phyloP scores from a whole-genome alignment of 2,113 vertebrate species.

The Psammodynastes pulverulentus region DNA sequence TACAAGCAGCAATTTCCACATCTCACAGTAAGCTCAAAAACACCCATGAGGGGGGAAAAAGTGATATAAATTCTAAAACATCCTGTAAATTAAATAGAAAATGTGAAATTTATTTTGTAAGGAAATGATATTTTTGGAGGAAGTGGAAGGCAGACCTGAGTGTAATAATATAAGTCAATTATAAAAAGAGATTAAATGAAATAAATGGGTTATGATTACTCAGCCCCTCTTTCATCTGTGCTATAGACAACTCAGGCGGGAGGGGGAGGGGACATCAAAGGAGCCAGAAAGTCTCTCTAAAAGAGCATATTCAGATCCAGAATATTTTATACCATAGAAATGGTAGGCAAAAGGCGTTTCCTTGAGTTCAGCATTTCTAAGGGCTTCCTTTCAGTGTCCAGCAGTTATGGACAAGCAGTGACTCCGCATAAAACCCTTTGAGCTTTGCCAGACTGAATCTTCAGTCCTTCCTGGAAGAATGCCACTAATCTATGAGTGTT shows the following conservation, averaged over 20 bases:
- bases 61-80: background rate
- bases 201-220: background rate
- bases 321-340: background rate
- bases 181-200: background rate
- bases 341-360: background rate
- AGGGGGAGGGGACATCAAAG: background rate
- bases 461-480: constrained; percentile 46
- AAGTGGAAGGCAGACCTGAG: background rate
- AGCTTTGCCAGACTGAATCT: constrained; percentile 28
- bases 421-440: constrained; percentile 27
- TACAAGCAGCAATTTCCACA: background rate
- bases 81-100: background rate
- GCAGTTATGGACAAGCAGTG: background rate
- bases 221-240: background rate
- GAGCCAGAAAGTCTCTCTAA: background rate
- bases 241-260: background rate
- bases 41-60: background rate
- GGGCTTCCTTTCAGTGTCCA: background rate
- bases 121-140: background rate
- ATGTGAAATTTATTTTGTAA: background rate
- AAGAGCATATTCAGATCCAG: background rate
- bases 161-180: background rate
- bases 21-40: background rate
- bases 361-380: background rate
- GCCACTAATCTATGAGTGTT: constrained; percentile 32